Evolutionary conservation across 2,888 invertebrate species (phyloP).

Genomic region (Polia nebulosa): DNA sequence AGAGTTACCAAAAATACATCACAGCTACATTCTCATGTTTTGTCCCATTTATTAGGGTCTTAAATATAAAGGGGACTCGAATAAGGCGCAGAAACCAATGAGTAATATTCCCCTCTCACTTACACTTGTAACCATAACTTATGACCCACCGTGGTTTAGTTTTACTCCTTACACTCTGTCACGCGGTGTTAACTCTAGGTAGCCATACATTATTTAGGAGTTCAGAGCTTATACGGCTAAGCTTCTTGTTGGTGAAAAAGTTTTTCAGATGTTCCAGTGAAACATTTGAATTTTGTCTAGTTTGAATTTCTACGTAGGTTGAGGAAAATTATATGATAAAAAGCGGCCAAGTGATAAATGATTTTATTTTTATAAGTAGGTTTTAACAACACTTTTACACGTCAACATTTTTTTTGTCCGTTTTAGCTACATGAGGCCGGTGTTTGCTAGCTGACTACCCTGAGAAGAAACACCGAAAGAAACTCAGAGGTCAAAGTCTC

Average conservation of each 20-base stretch:
- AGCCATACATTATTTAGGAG: constrained; percentile 26
- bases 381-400: too few relatives aligned
- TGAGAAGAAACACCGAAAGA: too few relatives aligned
- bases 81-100: constrained; percentile 26
- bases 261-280: not conserved
- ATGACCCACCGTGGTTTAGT: constrained; percentile 42
- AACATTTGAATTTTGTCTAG: constrained; percentile 11
- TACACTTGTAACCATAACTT: constrained; percentile 54
- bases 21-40: constrained; percentile 3
- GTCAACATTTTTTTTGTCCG: too few relatives aligned
- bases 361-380: too few relatives aligned
- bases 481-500: too few relatives aligned
- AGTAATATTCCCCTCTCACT: constrained; percentile 44
- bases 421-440: too few relatives aligned
- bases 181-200: constrained; percentile 16
- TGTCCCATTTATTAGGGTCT: constrained; percentile 22
- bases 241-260: constrained; percentile 11
- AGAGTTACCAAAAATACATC: not conserved
- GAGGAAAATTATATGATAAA: not conserved
- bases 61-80: constrained; percentile 19
- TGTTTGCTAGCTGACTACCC: too few relatives aligned
- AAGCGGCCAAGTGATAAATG: too few relatives aligned
- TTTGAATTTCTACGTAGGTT: not conserved
- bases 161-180: constrained; percentile 37
- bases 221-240: constrained; percentile 11